Evolutionary conservation across 1,140 invertebrate genomes (phyloP), one percentile per base, ranked within the genome.

Genomic region (Bombus superbus): DNA sequence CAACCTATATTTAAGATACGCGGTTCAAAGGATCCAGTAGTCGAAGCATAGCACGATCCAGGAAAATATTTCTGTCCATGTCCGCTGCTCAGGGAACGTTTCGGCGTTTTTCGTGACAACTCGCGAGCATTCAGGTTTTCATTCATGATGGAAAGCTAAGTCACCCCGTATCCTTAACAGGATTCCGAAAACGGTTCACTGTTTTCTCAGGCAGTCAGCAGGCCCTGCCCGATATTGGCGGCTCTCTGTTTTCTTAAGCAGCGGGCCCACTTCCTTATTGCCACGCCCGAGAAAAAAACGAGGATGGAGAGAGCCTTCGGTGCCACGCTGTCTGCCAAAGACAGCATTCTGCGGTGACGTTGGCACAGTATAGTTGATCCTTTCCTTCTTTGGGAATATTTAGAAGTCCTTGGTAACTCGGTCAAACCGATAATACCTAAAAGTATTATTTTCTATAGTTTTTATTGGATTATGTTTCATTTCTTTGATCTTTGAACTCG

Each of bases 241-340:
- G 91, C 90, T 91, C 90, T 92, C 64, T 94, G 92, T 95, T 95
- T 94, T 95, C 94, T 93, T 91, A 95, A 95, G 92, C 93, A 92
- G 89, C 85, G 90, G 92, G 93, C 92, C 90, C 90, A 94, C 93
- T 94, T 94, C 94, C 94, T 95, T 94, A 94, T 94, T 95, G 91
- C 93, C 86, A 86, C 86, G 87, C 84, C 90, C 88, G 91, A 57
- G 83, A 74, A 64, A 85, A 85, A 89, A 64, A 87, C 71, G 32
- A 83, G 74, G 89, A 88, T 69, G 88, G 81, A 91, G 35, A 85
- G 35, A 85, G 25, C 74, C 78, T 89, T 90, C 87, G 94, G 94
- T 94, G 94, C 94, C 94, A 95, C 89, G 93, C 94, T 91, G 94
- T 95, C 94, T 95, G 88, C 89, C 89, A 81, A 77, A 69, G 73